Base-by-base conservation (phyloP, 1,140 invertebrate species). In the Phortica variegata region DNA sequence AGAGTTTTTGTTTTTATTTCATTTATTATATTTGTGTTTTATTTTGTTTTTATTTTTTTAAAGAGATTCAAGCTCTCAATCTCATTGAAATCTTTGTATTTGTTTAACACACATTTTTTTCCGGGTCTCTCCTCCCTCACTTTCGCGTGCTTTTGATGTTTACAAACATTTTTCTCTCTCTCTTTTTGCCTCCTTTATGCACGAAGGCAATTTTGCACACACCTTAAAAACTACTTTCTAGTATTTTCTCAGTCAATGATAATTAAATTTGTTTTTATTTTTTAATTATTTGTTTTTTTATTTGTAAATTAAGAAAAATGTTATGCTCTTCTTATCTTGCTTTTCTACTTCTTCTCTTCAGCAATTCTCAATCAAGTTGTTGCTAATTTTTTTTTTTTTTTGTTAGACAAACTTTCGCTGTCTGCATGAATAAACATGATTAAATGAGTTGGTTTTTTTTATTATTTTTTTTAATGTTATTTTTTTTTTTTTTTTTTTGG, bases 151-250 rank as follows among this genome's bases (percentile, higher is more conserved):
- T 31, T 36, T 54, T 37, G 50, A 38, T 55, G 44, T 66, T 42
- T 62, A 56, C 66, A 58, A 61, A 58, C 60, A 53, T 65, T 57
- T 44, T 39, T 55, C 26, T 53, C 26, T 49, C 44, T 38, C 43
- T 41, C 48, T 54, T 21, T 44, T 46, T 54, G 18, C 56, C 56
- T 49, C 52, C 52, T 49, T 45, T 55, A 41, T 56, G 65, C 58
- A 58, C 56, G 60, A 54, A 44, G 32, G 31, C 56, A 32, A 51
- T 43, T 47, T 45, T 45, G 26, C 60, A 8, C 8, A 34, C 8
- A 58, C 34, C 66, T 63, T 63, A 71, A 54, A 45, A 63, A 55
- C 66, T 71, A 71, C 52, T 59, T 58, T 61, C 65, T 69, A 68
- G 61, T 68, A 50, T 36, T 49, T n/a, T 45, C 39, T 51, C 49